Base-by-base conservation (phyloP, 1,140 invertebrate genomes). In the Drosophila bifasciata region DNA sequence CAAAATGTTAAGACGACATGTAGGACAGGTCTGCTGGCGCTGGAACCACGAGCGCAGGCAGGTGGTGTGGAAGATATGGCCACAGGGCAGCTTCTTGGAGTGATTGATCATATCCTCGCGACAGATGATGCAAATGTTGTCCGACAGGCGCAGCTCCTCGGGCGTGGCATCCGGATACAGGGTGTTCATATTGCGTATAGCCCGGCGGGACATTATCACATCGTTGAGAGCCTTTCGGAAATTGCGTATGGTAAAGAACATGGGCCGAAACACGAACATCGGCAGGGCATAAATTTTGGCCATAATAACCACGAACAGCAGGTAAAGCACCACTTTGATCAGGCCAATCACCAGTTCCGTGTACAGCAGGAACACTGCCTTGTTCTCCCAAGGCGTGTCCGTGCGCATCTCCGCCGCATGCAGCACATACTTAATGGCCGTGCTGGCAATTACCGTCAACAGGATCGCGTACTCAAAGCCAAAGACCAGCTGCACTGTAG, bases 31-130 rank as follows among this genome's bases (percentile, higher is more conserved):
- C 93, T 99, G 99, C 92, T 99, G 99, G 9, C 99, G 94, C 93
- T 99, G 99, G 92, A 99, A 99, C 99, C 99, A 99, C 4, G 98
- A 98, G 7, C 99, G 94, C n/a, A 99, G 93, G 92, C 99, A 99
- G 28, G 96, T 96, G 19, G 98, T 97, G 92, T 99, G 99, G 93
- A 99, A 99, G 84, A 99, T 99, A 91, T 99, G 99, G 92, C 99
- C 98, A 93, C 99, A 99, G 0, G 99, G 99, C 58, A 99, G 93
- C 91, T 99, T 99, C 93, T 99, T 99, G 2, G 97, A 97, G 41
- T 96, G 96, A 92, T 93, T 91, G 28, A 94, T 91, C 93, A 94
- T 94, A 71, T 94, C 93, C 66, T 94, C 93, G 28, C 93, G 84
- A 19, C 99, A 99, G 81, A 99, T 99, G 76, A 99, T 99, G 92